phyloP scores from a whole-genome alignment of 2,113 vertebrate species.

The Maylandia zebra region DNA sequence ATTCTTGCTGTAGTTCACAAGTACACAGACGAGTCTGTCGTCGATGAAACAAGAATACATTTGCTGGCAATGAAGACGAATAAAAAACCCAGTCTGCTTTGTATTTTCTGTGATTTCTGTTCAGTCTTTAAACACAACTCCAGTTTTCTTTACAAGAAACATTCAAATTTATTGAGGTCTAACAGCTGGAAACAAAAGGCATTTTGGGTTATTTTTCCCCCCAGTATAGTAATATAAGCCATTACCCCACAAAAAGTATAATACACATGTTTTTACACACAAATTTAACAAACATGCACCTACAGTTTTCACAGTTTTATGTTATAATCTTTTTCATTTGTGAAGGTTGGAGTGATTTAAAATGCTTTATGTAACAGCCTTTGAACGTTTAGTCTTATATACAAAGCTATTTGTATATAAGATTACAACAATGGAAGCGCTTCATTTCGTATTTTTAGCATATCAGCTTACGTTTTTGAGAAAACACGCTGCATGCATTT shows the following conservation, averaged over 20 bases:
- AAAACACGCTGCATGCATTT: not conserved
- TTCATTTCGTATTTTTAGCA: not conserved
- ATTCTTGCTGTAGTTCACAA: conserved; percentile 18
- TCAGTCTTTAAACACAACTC: not conserved
- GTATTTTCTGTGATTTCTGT: not conserved
- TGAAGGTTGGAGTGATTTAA: not conserved
- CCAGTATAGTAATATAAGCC: not conserved
- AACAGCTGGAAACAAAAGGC: conserved; percentile 14
- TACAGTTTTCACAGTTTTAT: not conserved
- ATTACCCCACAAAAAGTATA: not conserved
- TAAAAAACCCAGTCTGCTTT: conserved; percentile 30
- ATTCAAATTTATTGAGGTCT: conserved; percentile 27
- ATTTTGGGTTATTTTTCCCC: not conserved
- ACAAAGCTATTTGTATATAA: not conserved
- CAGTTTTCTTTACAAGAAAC: not conserved
- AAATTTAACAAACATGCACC: not conserved
- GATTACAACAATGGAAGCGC: not conserved
- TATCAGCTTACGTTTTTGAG: not conserved
- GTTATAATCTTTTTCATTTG: not conserved
- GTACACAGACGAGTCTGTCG: conserved; percentile 16
- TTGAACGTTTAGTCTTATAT: not conserved
- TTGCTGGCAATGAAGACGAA: conserved; percentile 34
- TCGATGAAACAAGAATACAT: conserved; percentile 29
- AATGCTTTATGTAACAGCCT: not conserved
- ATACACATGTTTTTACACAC: not conserved